A percentile compares a stretch with the other conserved stretches of the same genome.
Conservation (phyloP, 2,888 invertebrate genomes). For the Zygaena filipendulae region DNA sequence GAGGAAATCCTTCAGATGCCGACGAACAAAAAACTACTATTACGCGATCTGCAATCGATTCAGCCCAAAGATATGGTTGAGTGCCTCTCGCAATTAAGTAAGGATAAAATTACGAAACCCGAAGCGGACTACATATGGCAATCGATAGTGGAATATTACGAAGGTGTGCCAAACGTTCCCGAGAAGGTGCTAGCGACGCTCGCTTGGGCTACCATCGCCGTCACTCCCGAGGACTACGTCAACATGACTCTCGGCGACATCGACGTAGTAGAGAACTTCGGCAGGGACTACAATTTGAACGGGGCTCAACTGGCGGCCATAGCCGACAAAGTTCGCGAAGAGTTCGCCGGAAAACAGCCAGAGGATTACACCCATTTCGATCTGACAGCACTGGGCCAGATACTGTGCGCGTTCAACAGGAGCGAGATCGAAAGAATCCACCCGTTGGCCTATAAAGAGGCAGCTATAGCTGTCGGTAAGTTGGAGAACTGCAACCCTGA, state of each 20-base stretch:
- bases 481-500: constrained; percentile 50
- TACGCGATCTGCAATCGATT: constrained; percentile 29
- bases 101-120: constrained; percentile 24
- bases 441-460: constrained; percentile 60
- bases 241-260: constrained; percentile 63
- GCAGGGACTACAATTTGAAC: constrained; percentile 49
- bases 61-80: constrained; percentile 34
- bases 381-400: constrained; percentile 58
- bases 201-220: constrained; percentile 55
- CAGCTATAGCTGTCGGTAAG: constrained; percentile 48
- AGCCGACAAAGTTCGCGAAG: constrained; percentile 55
- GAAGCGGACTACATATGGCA: constrained; percentile 48
- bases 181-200: constrained; percentile 42
- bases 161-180: constrained; percentile 43
- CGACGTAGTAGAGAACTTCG: constrained; percentile 67
- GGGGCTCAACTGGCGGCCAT: constrained; percentile 49
- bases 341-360: constrained; percentile 63
- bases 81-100: constrained; percentile 43
- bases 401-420: constrained; percentile 66
- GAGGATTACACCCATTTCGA: constrained; percentile 68
- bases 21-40: constrained; percentile 22
- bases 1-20: constrained; percentile 31
- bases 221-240: constrained; percentile 51
- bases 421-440: constrained; percentile 63
- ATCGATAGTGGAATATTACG: constrained; percentile 31